Percentiles rank a stretch among this genome's conserved stretches.
Conservation (phyloP, 2,888 invertebrate genomes). For the Chrysodeixis includens region DNA sequence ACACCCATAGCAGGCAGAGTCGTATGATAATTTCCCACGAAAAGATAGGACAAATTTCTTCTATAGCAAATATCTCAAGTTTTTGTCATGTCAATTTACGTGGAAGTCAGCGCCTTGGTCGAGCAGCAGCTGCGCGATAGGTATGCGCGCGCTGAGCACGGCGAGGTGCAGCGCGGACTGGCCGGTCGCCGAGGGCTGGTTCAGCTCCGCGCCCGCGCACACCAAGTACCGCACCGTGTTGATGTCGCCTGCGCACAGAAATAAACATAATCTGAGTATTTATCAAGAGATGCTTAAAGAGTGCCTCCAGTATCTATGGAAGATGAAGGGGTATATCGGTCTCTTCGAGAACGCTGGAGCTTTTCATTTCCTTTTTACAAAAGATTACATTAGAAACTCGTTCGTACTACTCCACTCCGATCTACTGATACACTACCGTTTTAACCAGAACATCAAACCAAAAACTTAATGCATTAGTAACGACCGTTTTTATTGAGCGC, state of each 20-base stretch:
- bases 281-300: too few relatives aligned
- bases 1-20: too few relatives aligned
- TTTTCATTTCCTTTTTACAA: too few relatives aligned
- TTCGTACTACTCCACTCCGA: not conserved
- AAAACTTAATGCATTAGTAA: conserved; percentile 1
- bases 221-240: conserved; percentile 81
- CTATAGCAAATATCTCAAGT: too few relatives aligned
- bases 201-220: conserved; percentile 82
- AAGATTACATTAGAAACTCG: too few relatives aligned
- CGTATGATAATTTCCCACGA: too few relatives aligned
- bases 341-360: too few relatives aligned
- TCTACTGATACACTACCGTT: not conserved
- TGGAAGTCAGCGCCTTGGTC: conserved; percentile 84
- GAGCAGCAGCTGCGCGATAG: conserved; percentile 78
- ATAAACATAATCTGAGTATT: too few relatives aligned
- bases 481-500: not conserved
- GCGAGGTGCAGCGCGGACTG: conserved; percentile 87
- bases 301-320: too few relatives aligned
- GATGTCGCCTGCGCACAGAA: conserved; percentile 70
- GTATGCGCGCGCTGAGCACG: conserved; percentile 69
- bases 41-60: too few relatives aligned
- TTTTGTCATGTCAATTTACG: too few relatives aligned
- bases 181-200: conserved; percentile 75
- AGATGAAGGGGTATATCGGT: too few relatives aligned
- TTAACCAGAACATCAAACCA: not conserved